Conservation (phyloP, 1,140 invertebrate genomes). For the Platorchestia sp. region DNA sequence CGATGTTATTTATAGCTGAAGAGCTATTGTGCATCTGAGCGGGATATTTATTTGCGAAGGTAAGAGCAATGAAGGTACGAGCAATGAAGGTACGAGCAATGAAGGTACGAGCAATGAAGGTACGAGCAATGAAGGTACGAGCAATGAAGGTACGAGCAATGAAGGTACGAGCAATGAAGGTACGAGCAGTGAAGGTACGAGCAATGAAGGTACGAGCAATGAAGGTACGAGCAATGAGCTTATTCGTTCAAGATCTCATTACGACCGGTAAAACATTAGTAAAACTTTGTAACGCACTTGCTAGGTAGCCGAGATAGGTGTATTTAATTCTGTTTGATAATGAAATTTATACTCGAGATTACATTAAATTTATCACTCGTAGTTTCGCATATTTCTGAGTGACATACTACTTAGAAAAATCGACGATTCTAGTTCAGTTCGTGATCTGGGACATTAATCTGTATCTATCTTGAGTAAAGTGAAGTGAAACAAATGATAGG, state of each 20-base stretch:
- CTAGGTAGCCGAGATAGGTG: too few relatives aligned
- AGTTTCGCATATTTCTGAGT: too few relatives aligned
- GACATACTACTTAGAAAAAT: too few relatives aligned
- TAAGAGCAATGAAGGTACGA: not conserved
- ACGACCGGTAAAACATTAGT: too few relatives aligned
- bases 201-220: not conserved
- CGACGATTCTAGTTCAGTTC: too few relatives aligned
- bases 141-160: not conserved
- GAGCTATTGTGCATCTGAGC: not conserved
- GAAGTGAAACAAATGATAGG: too few relatives aligned
- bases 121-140: not conserved
- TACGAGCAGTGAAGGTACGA: not conserved
- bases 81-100: not conserved
- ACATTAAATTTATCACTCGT: too few relatives aligned
- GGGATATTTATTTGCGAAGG: not conserved
- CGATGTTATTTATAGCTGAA: not conserved
- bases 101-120: not conserved
- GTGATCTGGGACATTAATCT: too few relatives aligned
- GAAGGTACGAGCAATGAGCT: not conserved
- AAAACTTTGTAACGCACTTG: too few relatives aligned
- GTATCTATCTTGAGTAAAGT: too few relatives aligned
- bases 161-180: not conserved
- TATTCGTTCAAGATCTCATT: not conserved
- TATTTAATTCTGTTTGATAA: too few relatives aligned
- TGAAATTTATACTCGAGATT: too few relatives aligned